Evolutionary conservation across 1,140 invertebrate genomes (phyloP), one percentile per base, ranked within the genome.

Genomic region (Heliconius congener): DNA sequence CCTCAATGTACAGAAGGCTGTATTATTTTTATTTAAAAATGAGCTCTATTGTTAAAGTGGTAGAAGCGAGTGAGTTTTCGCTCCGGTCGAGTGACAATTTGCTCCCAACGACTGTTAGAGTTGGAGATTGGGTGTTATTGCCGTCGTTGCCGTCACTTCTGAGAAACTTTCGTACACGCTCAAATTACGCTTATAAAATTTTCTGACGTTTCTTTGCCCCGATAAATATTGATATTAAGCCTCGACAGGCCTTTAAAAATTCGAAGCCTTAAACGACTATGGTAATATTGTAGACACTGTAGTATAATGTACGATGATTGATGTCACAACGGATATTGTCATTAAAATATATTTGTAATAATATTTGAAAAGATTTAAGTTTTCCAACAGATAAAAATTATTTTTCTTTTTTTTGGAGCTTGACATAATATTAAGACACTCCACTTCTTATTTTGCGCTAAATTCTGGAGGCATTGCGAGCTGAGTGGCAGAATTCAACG

Each of bases 121-220:
- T 50, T 76, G 77, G 82, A 85, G 83, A 86, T 87, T 86, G 84
- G 82, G 79, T 89, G 85, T 87, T 90, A 91, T 90, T 87, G 87
- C 87, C 84, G 85, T 80, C 86, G 83, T 90, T 86, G 86, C 82
- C 74, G 79, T 85, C 82, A 83, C 84, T 85, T 82, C 79, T 87
- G 79, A 71, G 74, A 72, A 76, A 80, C 30, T 76, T 80, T 76
- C n/a, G 71, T 60, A 77, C 74, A 79, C 70, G 78, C 71, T 75
- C 74, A 72, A 70, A 75, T 72, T 50, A 78, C 66, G 73, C 60
- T 74, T 79, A 34, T 46, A 76, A 76, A 66, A 71, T 75, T 79
- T 79, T 23, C 50, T n/a, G 60, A 66, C 60, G 27, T 66, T 66
- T 30, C 27, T 23, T 30, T 30, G 9, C 27, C 60, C n/a, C 23